Evolutionary conservation across 1,140 invertebrate genomes (phyloP).

Genomic region (Propsilocerus akamusi): DNA sequence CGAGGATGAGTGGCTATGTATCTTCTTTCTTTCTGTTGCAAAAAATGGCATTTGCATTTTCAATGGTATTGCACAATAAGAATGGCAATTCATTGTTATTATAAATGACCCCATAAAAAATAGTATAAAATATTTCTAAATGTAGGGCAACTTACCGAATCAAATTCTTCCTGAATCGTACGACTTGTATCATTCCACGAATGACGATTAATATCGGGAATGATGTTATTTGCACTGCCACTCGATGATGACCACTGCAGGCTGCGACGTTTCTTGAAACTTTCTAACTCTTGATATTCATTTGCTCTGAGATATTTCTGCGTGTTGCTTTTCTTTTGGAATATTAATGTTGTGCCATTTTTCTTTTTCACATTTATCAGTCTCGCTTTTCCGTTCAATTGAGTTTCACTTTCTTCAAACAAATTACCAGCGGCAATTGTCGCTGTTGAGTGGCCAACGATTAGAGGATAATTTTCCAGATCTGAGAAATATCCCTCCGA

Average conservation of each 20-base stretch:
- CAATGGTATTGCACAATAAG: no score
- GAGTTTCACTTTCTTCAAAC: neutral
- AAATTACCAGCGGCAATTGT: no score
- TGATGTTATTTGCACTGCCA: neutral
- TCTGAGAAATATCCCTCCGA: no score
- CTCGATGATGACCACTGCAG: neutral
- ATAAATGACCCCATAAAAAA: no score
- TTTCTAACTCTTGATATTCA: neutral
- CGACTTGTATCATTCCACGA: neutral
- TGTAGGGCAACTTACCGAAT: neutral
- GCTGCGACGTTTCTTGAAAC: neutral
- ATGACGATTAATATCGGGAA: neutral
- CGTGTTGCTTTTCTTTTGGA: neutral
- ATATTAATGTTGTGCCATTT: slow-evolving; percentile 2
- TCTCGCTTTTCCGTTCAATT: neutral
- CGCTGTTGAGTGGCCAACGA: neutral
- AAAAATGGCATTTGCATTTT: no score
- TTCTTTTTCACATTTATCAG: neutral
- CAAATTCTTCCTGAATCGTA: neutral
- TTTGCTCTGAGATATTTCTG: neutral
- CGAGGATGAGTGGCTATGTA: no score
- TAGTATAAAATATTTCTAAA: no score
- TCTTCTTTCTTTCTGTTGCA: no score
- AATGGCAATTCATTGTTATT: no score
- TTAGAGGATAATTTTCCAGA: neutral